Base-by-base conservation (phyloP, 2,797 vertebrate species). In the Liparis tanakae region DNA sequence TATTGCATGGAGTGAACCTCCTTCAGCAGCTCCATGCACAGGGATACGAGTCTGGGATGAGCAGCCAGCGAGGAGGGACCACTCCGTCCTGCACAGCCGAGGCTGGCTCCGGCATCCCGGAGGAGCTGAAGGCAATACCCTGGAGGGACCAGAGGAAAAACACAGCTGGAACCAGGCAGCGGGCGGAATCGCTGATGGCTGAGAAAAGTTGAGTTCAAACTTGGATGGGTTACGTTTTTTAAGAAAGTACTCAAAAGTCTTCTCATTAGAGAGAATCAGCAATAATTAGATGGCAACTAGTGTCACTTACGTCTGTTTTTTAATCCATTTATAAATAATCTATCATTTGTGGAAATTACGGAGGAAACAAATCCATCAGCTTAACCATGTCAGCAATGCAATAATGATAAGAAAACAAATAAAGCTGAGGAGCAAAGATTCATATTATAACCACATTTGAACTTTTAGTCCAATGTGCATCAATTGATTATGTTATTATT, bases 21-120 rank as follows among this genome's bases (percentile, higher is more conserved):
- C 25, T 46, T 50, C 10, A 10, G 39, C 59, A 60, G 37, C 54
- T 62, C 20, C 34, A n/a, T 62, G 37, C 63, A 18, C 57, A 18
- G 65, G 22, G 50, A 13, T 48, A 63, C 39, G 62, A 68, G 53
- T 78, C 36, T 46, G n/a, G 36, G 61, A 65, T 61, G 55, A 48
- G 46, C 18, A 48, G 44, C 44, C 17, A 1, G 44, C 44, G 3
- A 76, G 65, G 12, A 58, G 50, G 53, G 70, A 6, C 10, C 17
- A 59, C 56, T 72, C 57, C 43, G 34, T 57, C 58, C 56, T 71
- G 72, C 73, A 68, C 36, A 61, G 61, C 41, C 1, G 36, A 59
- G 59, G 36, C 44, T 34, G 66, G 30, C 76, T 72, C 48, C 73
- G 83, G 71, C 76, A 70, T 81, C 57, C 53, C 55, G 59, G 68